Percentiles rank a stretch among this genome's conserved stretches.
phyloP scores from a whole-genome alignment of 2,797 vertebrate genomes.

The Mallotus villosus region DNA sequence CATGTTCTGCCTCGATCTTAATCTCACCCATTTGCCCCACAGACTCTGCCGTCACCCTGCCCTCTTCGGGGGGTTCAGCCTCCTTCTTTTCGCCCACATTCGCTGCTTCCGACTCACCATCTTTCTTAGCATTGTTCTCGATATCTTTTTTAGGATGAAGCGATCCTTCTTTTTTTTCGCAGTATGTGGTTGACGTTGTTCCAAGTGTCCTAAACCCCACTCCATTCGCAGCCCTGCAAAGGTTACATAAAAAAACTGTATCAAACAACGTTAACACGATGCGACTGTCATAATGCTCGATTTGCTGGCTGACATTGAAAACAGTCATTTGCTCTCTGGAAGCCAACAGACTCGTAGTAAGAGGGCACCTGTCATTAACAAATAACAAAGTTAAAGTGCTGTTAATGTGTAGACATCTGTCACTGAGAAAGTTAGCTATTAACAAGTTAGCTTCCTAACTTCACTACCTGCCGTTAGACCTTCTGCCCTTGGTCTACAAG shows the following conservation, averaged over 20 bases:
- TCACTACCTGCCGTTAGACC: too few relatives aligned
- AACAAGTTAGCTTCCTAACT: too few relatives aligned
- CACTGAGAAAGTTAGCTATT: too few relatives aligned
- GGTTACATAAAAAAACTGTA: not conserved
- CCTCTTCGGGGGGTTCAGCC: not conserved
- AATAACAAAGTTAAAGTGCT: too few relatives aligned
- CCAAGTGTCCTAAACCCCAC: slow-evolving; percentile 47
- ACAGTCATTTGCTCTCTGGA: too few relatives aligned
- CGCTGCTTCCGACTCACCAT: slow-evolving; percentile 12
- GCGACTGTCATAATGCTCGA: not conserved
- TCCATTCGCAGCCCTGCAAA: slow-evolving; percentile 45
- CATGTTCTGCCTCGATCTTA: slow-evolving; percentile 24
- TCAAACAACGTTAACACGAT: not conserved
- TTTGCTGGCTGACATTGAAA: not conserved
- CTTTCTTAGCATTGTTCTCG: slow-evolving; percentile 12
- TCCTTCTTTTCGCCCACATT: slow-evolving; percentile 5
- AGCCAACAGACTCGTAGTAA: too few relatives aligned
- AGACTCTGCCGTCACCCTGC: not conserved
- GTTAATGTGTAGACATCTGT: too few relatives aligned
- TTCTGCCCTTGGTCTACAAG: too few relatives aligned
- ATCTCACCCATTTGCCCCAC: slow-evolving; percentile 14
- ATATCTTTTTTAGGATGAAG: slow-evolving; percentile 25
- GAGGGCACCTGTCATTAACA: too few relatives aligned
- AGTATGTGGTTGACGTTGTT: slow-evolving; percentile 43
- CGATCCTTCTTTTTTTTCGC: slow-evolving; percentile 53